Percentiles rank a stretch among this genome's conserved stretches.
Conservation (phyloP, 2,113 vertebrate genomes). For the Puffinus mauretanicus region DNA sequence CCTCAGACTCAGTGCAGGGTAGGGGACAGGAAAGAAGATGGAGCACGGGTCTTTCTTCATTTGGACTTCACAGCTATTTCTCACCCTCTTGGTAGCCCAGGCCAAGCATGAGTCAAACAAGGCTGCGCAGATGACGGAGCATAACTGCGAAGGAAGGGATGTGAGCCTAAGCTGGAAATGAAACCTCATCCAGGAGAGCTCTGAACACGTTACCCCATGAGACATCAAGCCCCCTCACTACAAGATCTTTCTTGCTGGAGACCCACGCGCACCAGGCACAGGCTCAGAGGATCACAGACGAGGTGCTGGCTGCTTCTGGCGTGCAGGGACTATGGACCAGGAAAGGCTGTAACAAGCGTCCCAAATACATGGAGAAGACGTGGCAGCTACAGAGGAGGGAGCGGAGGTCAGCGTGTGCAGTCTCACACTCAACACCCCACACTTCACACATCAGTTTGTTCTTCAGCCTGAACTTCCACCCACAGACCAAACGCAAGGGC, state of each 20-base stretch:
- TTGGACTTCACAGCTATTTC: not conserved
- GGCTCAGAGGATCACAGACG: accelerated
- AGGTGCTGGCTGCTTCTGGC: not conserved
- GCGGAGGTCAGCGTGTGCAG: accelerated
- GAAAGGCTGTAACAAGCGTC: not conserved
- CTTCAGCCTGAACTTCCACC: not conserved
- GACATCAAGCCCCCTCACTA: not conserved
- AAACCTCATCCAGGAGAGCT: not conserved
- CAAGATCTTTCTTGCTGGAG: accelerated
- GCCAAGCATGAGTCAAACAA: not conserved
- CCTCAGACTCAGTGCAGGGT: accelerated
- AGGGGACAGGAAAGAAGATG: not conserved
- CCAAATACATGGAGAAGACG: accelerated
- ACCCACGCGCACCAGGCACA: accelerated
- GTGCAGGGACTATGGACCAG: accelerated
- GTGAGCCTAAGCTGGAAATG: not conserved
- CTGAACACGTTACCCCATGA: accelerated
- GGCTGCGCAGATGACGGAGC: accelerated
- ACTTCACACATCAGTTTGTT: accelerated
- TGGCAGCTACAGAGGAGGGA: not conserved
- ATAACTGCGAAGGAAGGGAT: not conserved
- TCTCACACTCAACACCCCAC: not conserved
- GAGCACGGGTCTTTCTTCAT: not conserved
- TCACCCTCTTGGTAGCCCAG: not conserved
- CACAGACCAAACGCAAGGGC: accelerated